phyloP scores from a whole-genome alignment of 2,888 invertebrate species.

The Maniola hyperantus region DNA sequence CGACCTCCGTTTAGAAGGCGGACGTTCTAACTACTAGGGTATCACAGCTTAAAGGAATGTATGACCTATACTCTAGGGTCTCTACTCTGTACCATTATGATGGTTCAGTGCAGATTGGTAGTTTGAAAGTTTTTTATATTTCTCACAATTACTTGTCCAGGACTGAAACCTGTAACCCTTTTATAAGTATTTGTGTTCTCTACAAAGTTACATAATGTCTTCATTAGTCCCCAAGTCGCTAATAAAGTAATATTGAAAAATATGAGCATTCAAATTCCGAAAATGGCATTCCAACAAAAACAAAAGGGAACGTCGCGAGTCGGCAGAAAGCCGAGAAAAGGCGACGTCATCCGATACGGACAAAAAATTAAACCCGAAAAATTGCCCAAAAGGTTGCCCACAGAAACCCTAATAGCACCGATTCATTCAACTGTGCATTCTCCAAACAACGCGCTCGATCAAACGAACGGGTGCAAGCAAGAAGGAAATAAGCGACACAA shows the following conservation, averaged over 20 bases:
- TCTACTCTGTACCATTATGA: too few relatives aligned
- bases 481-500: not conserved
- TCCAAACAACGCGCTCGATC: slow-evolving; percentile 41
- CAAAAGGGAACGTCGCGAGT: slow-evolving; percentile 18
- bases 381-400: slow-evolving; percentile 40
- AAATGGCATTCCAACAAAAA: slow-evolving; percentile 25
- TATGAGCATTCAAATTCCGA: slow-evolving; percentile 21
- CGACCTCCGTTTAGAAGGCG: too few relatives aligned
- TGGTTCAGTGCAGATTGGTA: too few relatives aligned
- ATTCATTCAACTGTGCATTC: slow-evolving; percentile 42
- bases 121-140: not conserved
- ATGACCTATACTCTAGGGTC: too few relatives aligned
- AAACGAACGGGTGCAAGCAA: slow-evolving; percentile 11
- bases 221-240: not conserved
- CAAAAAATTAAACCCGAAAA: slow-evolving; percentile 37
- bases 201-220: slow-evolving; percentile 1
- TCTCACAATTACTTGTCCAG: not conserved
- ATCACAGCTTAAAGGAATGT: too few relatives aligned
- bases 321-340: slow-evolving; percentile 38
- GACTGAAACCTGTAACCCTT: not conserved
- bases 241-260: slow-evolving; percentile 16
- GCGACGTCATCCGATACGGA: slow-evolving; percentile 34
- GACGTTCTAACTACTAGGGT: too few relatives aligned
- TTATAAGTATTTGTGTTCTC: not conserved
- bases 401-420: slow-evolving; percentile 45